Percentiles rank a stretch among this genome's conserved stretches.
phyloP scores from a whole-genome alignment of 2,113 vertebrate genomes.

The Isurus oxyrinchus region DNA sequence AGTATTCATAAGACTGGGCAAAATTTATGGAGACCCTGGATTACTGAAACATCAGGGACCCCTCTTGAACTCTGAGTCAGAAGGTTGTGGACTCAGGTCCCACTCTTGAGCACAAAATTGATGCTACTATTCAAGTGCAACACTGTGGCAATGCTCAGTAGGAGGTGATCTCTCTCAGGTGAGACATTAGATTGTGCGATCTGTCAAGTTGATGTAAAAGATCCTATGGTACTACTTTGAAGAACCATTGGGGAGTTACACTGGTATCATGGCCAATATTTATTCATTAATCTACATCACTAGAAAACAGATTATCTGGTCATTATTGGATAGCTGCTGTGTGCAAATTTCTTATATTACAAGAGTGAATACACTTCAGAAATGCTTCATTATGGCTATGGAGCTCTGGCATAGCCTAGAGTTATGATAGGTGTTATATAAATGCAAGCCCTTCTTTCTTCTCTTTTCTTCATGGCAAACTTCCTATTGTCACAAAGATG shows the following conservation, averaged over 20 bases:
- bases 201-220: not conserved
- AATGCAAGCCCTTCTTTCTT: not conserved
- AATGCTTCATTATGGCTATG: not conserved
- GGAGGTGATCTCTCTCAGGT: not conserved
- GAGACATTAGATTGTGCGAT: not conserved
- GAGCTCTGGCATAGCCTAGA: not conserved
- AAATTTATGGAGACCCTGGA: no score
- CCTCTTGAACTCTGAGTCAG: not conserved
- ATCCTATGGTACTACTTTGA: not conserved
- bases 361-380: not conserved
- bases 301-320: not conserved
- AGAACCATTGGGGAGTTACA: not conserved
- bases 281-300: not conserved
- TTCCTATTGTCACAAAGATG: not conserved
- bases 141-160: not conserved
- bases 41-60: no score
- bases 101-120: not conserved
- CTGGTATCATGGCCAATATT: not conserved
- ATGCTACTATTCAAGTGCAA: not conserved
- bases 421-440: not conserved
- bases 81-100: not conserved
- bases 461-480: not conserved
- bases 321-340: not conserved
- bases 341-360: not conserved
- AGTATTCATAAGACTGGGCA: no score